Evolutionary conservation across 2,888 invertebrate species (phyloP).

Genomic region (Cetonia aurata): DNA sequence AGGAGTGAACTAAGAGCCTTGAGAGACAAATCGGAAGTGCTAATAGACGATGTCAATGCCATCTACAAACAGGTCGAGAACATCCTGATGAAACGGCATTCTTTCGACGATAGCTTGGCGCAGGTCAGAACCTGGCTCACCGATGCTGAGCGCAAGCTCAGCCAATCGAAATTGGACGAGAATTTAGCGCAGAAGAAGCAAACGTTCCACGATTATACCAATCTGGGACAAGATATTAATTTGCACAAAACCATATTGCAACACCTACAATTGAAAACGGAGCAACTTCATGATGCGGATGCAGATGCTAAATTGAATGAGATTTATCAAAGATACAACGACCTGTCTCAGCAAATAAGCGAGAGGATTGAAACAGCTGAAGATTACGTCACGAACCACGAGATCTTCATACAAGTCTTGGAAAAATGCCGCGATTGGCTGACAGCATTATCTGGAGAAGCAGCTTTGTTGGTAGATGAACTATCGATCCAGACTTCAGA

Average conservation of each 20-base stretch:
- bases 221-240: slow-evolving; percentile 86
- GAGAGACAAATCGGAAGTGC: slow-evolving; percentile 85
- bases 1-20: slow-evolving; percentile 84
- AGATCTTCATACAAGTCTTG: slow-evolving; percentile 83
- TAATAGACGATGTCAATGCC: slow-evolving; percentile 86
- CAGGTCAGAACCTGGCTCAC: slow-evolving; percentile 90
- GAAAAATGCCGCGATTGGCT: slow-evolving; percentile 89
- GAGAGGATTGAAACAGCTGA: slow-evolving; percentile 77
- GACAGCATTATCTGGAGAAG: slow-evolving; percentile 83
- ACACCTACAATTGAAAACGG: slow-evolving; percentile 86
- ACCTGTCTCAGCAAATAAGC: slow-evolving; percentile 76
- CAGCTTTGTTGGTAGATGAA: slow-evolving; percentile 82
- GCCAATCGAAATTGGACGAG: slow-evolving; percentile 79
- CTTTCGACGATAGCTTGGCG: slow-evolving; percentile 92
- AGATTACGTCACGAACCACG: slow-evolving; percentile 83
- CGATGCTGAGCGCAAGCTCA: slow-evolving; percentile 82
- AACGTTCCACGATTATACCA: slow-evolving; percentile 84
- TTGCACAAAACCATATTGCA: slow-evolving; percentile 87
- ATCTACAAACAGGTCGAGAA: slow-evolving; percentile 90
- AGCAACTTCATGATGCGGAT: slow-evolving; percentile 83
- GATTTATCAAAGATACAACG: slow-evolving; percentile 80
- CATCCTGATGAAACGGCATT: slow-evolving; percentile 89
- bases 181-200: slow-evolving; percentile 91
- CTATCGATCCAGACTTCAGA: slow-evolving; percentile 84
- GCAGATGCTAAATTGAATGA: slow-evolving; percentile 80